Evolutionary conservation across 2,113 vertebrate species (phyloP), one percentile per base, ranked within the genome.

Genomic region (Neolamprologus caudopunctatus): DNA sequence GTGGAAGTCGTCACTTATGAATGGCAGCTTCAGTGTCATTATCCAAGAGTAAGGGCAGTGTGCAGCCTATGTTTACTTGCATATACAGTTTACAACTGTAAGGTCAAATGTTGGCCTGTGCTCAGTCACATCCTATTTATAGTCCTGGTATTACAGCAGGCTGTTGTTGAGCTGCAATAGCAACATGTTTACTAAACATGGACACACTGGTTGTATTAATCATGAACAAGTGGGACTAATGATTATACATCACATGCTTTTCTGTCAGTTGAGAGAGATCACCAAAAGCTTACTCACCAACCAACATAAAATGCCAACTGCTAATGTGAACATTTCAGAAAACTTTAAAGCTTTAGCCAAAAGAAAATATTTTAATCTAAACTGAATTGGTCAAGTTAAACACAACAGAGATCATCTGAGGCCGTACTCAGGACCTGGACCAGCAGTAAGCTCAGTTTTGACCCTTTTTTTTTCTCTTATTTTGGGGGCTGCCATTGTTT

Each of bases 61-160:
- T 78, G 45, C 17, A 51, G 73, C 24, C 42, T 31, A 47, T 31
- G 26, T 78, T 68, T 37, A 45, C 42, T 45, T 26, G 31, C 75
- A 87, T 45, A 28, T 47, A 75, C 80, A 83, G 78, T 89, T 45
- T n/a, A 50, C 17, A 2, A 40, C 82, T 81, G 21, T 80, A 35
- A 14, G 40, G 37, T 90, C 55, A 87, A 75, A 88, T 80, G 79
- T 61, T 83, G 88, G 31, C 47, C 37, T 8, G 13, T 31, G 4
- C 57, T 58, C 40, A 28, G 57, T 83, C 89, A 47, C 21, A 37
- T 21, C 26, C 89, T 94, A 93, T 94, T 93, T 81, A 89, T 93
- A 94, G 93, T 28, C 11, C 10, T 66, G 81, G 45, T 83, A 55
- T 71, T 89, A 88, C 79, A 81, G 80, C 85, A 37, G 40, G 13